Percentiles rank a stretch among this genome's conserved stretches.
phyloP scores from a whole-genome alignment of 2,113 vertebrate species.

The Hydrolagus affinis region DNA sequence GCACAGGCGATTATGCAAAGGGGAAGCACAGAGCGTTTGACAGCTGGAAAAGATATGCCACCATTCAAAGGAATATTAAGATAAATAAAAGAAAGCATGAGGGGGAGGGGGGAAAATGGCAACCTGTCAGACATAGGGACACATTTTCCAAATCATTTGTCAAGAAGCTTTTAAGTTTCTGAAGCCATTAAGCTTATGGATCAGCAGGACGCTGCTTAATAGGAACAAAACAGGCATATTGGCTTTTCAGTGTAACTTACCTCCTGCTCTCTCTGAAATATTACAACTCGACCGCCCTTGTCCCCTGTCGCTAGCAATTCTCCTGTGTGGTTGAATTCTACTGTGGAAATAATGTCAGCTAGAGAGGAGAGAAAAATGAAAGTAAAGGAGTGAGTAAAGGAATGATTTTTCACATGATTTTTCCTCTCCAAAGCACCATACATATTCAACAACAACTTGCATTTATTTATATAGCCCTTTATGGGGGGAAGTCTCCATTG shows the following conservation, averaged over 20 bases:
- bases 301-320: slow-evolving; percentile 96
- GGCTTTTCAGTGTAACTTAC: slow-evolving; percentile 58
- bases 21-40: not conserved
- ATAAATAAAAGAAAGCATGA: slow-evolving; percentile 18
- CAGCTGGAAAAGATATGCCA: slow-evolving; percentile 8
- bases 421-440: not conserved
- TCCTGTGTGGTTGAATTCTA: slow-evolving; percentile 98
- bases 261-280: slow-evolving; percentile 98
- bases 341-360: slow-evolving; percentile 99
- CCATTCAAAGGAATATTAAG: slow-evolving; percentile 16
- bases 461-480: not conserved
- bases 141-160: slow-evolving; percentile 14
- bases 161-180: slow-evolving; percentile 2
- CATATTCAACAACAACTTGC: not conserved
- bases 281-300: slow-evolving; percentile 96
- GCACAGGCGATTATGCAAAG: not conserved
- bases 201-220: slow-evolving; percentile 48
- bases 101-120: not conserved
- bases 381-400: slow-evolving; percentile 55
- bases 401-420: not conserved
- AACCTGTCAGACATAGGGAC: not conserved
- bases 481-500: not conserved
- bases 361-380: slow-evolving; percentile 49
- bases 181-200: slow-evolving; percentile 42
- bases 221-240: slow-evolving; percentile 49